These are phyloP conservation scores for Meiosimyza platycephala DNA, from an alignment of 2,888 invertebrate species.

Conservation along the genomic window DNA sequence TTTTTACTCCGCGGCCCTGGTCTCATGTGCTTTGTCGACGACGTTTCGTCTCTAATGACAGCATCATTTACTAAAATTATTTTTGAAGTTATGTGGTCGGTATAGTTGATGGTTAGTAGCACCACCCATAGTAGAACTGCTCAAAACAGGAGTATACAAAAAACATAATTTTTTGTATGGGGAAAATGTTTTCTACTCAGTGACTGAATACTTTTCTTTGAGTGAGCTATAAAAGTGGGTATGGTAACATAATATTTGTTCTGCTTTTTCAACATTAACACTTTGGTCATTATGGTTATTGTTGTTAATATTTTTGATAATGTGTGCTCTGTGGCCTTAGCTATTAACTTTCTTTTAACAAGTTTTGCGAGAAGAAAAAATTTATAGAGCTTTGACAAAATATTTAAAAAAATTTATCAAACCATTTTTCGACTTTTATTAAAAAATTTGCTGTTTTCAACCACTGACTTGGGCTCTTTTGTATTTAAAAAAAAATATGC, in stretches of 20 bases:
- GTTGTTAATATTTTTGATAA: neutral
- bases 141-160: no score
- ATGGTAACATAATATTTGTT: neutral
- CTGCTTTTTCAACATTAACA: neutral
- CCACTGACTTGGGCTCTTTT: no score
- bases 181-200: neutral
- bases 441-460: no score
- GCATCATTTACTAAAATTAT: constrained; percentile 27
- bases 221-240: neutral
- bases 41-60: constrained; percentile 22
- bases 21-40: constrained; percentile 24
- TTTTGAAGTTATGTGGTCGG: constrained; percentile 20
- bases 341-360: neutral
- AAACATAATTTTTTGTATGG: neutral
- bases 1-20: no score
- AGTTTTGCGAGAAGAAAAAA: no score
- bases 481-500: no score
- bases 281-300: constrained; percentile 5
- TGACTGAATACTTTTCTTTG: neutral
- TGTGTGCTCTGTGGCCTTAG: neutral
- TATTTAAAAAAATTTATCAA: no score
- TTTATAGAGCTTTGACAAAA: no score
- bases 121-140: no score
- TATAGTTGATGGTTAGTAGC: neutral
- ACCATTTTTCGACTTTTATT: no score